Evolutionary conservation across 1,140 invertebrate genomes (phyloP).

Genomic region (Macrotrachela quadricornifera): DNA sequence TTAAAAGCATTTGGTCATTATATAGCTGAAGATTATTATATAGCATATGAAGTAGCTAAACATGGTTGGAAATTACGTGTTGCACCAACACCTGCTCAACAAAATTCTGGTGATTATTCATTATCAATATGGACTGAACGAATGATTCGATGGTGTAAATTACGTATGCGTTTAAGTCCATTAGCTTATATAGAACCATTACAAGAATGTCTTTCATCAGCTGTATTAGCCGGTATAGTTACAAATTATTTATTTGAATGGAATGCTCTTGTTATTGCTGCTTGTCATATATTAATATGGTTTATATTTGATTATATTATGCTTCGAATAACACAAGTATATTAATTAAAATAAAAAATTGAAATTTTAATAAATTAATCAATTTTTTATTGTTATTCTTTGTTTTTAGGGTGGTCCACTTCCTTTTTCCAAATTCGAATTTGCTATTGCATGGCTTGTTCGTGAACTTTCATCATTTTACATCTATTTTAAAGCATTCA

Average conservation of each 20-base stretch:
- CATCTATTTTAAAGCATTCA: slow-evolving; percentile 51
- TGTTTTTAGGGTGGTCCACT: slow-evolving; percentile 22
- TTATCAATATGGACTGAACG: slow-evolving; percentile 61
- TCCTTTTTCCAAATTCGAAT: slow-evolving; percentile 86
- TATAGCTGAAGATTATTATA: slow-evolving; percentile 91
- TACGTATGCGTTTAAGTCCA: slow-evolving; percentile 85
- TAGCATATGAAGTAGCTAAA: slow-evolving; percentile 68
- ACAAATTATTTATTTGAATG: slow-evolving; percentile 55
- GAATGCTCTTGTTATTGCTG: slow-evolving; percentile 68
- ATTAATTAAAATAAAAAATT: no score
- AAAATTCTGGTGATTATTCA: slow-evolving; percentile 69
- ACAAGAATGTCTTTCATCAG: slow-evolving; percentile 56
- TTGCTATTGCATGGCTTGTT: slow-evolving; percentile 80
- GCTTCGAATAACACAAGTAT: slow-evolving; percentile 54
- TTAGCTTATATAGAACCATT: slow-evolving; percentile 69
- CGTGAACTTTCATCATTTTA: slow-evolving; percentile 69
- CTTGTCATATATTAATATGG: slow-evolving; percentile 78
- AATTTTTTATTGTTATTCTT: no score
- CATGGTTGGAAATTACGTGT: slow-evolving; percentile 31
- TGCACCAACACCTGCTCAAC: slow-evolving; percentile 64
- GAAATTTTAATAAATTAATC: no score
- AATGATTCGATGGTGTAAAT: slow-evolving; percentile 70
- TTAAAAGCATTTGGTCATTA: slow-evolving; percentile 72
- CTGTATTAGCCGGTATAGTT: slow-evolving; percentile 51
- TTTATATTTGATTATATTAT: slow-evolving; percentile 82